These are phyloP conservation scores for Ruditapes philippinarum DNA, from an alignment of 1,140 invertebrate genomes.

Conservation along the genomic window DNA sequence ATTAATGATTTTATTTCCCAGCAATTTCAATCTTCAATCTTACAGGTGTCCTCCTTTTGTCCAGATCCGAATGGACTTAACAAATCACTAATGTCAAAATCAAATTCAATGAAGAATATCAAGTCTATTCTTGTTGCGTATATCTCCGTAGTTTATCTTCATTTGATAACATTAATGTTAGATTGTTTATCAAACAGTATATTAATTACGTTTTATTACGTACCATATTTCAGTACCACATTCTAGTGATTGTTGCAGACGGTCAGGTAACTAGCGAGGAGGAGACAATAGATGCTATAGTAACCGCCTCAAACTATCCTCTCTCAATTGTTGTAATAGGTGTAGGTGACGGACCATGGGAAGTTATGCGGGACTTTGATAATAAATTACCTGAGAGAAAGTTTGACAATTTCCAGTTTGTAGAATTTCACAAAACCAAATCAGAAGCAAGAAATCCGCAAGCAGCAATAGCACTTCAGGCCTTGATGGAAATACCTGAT, in stretches of 20 bases:
- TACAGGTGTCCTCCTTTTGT: too few relatives aligned
- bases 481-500: slow-evolving; percentile 88
- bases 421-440: slow-evolving; percentile 85
- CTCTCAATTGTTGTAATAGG: slow-evolving; percentile 88
- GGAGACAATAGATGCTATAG: slow-evolving; percentile 87
- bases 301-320: slow-evolving; percentile 87
- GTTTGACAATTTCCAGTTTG: slow-evolving; percentile 89
- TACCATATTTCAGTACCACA: slow-evolving; percentile 84
- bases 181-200: too few relatives aligned
- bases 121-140: too few relatives aligned
- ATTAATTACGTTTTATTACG: too few relatives aligned
- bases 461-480: slow-evolving; percentile 86
- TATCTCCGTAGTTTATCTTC: too few relatives aligned
- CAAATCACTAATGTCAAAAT: too few relatives aligned
- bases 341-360: slow-evolving; percentile 88
- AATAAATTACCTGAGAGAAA: slow-evolving; percentile 86
- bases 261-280: slow-evolving; percentile 87
- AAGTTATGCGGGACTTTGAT: slow-evolving; percentile 88
- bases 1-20: too few relatives aligned
- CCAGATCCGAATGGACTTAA: too few relatives aligned
- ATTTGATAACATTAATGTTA: too few relatives aligned
- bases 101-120: too few relatives aligned
- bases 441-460: slow-evolving; percentile 81
- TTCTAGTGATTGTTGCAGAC: slow-evolving; percentile 87
- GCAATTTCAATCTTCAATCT: too few relatives aligned